A percentile compares a stretch with the other conserved stretches of the same genome.
Conservation (phyloP, 2,888 invertebrate genomes). For the Papilio protenor region DNA sequence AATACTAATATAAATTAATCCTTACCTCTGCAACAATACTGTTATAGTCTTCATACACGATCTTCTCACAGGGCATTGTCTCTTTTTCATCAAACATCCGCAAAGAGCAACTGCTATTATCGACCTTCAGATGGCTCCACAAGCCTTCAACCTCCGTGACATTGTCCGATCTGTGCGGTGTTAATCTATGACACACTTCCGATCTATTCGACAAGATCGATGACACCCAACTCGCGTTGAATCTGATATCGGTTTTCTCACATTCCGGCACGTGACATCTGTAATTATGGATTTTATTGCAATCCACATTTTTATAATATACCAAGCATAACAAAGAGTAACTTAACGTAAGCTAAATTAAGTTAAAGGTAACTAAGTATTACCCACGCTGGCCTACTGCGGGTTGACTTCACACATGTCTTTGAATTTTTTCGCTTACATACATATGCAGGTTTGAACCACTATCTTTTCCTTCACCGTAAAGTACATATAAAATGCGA, state of each 20-base stretch:
- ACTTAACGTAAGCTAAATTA: too few species aligned
- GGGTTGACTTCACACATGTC: too few species aligned
- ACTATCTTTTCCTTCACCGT: too few species aligned
- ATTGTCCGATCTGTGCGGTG: conserved; percentile 47
- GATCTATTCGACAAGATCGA: conserved; percentile 69
- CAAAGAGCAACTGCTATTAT: conserved; percentile 62
- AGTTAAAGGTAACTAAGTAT: too few species aligned
- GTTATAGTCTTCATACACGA: conserved; percentile 84
- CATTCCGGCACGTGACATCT: conserved; percentile 75
- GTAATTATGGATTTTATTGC: conserved; percentile 42
- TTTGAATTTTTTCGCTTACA: too few species aligned
- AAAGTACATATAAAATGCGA: too few species aligned
- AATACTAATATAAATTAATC: neutral
- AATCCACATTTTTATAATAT: neutral
- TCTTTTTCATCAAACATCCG: conserved; percentile 64
- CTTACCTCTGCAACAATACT: conserved; percentile 88
- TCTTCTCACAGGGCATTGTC: conserved; percentile 77
- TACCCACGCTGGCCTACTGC: too few species aligned
- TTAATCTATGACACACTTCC: conserved; percentile 70
- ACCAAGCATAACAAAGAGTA: too few species aligned
- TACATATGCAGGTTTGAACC: too few species aligned
- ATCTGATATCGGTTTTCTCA: conserved; percentile 56
- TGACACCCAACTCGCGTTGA: conserved; percentile 78
- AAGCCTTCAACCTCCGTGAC: conserved; percentile 31
- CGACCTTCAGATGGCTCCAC: conserved; percentile 11